Evolutionary conservation across 2,888 invertebrate species (phyloP).

Genomic region (Nemurella pictetii): DNA sequence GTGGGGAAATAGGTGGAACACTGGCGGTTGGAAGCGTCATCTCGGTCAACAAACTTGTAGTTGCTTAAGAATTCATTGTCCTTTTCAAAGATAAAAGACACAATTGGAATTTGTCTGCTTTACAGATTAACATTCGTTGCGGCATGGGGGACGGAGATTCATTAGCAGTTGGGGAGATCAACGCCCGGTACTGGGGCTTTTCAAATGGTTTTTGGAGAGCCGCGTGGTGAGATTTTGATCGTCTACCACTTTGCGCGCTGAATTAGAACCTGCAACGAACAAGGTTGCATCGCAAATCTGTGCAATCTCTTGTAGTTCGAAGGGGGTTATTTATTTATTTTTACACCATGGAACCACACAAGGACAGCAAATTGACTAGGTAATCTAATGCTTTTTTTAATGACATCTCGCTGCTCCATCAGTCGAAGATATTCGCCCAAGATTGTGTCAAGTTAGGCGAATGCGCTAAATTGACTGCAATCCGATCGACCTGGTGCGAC

Average conservation of each 20-base stretch:
- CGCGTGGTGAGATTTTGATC: background rate
- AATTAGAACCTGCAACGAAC: background rate
- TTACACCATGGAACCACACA: background rate
- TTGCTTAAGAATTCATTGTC: background rate
- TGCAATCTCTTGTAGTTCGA: background rate
- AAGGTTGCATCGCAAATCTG: background rate
- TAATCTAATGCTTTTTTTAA: background rate
- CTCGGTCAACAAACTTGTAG: constrained; percentile 25
- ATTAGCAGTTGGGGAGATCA: background rate
- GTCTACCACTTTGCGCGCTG: background rate
- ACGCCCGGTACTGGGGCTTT: background rate
- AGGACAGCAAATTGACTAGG: background rate
- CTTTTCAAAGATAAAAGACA: background rate
- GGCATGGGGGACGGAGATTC: background rate
- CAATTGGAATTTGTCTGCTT: too few relatives aligned
- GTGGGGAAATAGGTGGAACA: background rate
- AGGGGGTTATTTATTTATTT: background rate
- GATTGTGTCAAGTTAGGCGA: background rate
- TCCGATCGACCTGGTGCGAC: too few relatives aligned
- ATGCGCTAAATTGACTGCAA: background rate
- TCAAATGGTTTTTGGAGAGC: background rate
- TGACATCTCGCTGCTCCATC: background rate
- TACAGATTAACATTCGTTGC: background rate
- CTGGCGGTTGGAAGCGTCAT: constrained; percentile 1
- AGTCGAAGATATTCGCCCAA: background rate